These are phyloP conservation scores for Spodoptera litura DNA, from an alignment of 1,140 invertebrate genomes.

Conservation along the genomic window DNA sequence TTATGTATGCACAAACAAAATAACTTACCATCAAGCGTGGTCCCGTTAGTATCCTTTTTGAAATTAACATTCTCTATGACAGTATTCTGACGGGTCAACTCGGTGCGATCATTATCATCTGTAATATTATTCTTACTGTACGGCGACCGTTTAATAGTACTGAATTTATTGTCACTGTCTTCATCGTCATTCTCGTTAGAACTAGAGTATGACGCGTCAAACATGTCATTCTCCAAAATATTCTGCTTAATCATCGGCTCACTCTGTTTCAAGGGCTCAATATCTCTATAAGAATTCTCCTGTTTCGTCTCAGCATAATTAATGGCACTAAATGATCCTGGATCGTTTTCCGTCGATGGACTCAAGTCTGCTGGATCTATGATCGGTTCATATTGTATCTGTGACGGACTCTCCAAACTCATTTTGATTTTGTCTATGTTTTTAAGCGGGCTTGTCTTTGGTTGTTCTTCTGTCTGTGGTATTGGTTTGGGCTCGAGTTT, in stretches of 20 bases:
- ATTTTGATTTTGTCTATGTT: conserved; percentile 85
- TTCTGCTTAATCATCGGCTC: conserved; percentile 86
- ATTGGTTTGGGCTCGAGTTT: conserved; percentile 48
- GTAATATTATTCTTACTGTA: conserved; percentile 86
- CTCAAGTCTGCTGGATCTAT: conserved; percentile 80
- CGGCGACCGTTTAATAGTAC: conserved; percentile 89
- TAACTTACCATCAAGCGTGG: conserved; percentile 76
- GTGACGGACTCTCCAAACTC: conserved; percentile 82
- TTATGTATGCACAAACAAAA: neutral
- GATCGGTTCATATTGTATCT: conserved; percentile 84
- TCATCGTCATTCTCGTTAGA: conserved; percentile 87
- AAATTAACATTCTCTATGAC: conserved; percentile 84
- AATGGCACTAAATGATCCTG: conserved; percentile 74
- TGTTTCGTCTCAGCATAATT: conserved; percentile 66
- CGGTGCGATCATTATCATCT: conserved; percentile 63
- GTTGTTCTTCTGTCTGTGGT: conserved; percentile 59
- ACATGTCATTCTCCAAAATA: conserved; percentile 85
- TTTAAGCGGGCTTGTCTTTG: conserved; percentile 81
- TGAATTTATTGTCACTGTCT: conserved; percentile 88
- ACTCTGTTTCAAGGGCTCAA: conserved; percentile 71
- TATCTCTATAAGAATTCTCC: conserved; percentile 65
- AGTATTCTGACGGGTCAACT: conserved; percentile 83
- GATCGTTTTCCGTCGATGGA: conserved; percentile 77
- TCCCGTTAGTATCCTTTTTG: conserved; percentile 80
- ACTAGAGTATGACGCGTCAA: conserved; percentile 83